A percentile compares a stretch with the other conserved stretches of the same genome.
These are phyloP conservation scores for Sarcophaga rosellei DNA, from an alignment of 2,888 invertebrate species.

Conservation along the genomic window DNA sequence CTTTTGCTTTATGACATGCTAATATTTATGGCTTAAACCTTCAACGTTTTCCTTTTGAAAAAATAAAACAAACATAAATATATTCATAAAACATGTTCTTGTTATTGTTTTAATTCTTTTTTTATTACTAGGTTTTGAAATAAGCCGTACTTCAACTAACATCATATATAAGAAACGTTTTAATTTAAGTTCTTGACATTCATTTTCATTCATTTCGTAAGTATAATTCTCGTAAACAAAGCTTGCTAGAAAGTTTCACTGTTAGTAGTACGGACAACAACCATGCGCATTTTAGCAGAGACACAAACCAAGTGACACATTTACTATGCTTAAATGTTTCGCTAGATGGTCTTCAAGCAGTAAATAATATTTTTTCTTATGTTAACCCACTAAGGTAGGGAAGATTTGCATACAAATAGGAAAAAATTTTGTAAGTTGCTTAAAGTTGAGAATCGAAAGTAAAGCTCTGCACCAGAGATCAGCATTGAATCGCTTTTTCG, in stretches of 20 bases:
- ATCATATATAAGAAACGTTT: too few relatives aligned
- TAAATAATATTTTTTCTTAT: neutral
- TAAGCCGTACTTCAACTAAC: too few relatives aligned
- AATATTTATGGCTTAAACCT: slow-evolving; percentile 4
- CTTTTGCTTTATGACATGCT: neutral
- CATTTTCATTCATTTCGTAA: neutral
- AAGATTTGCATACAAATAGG: too few relatives aligned
- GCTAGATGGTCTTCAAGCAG: neutral
- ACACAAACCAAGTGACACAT: neutral
- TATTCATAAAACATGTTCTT: neutral
- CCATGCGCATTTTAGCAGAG: neutral
- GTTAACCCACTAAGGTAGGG: too few relatives aligned
- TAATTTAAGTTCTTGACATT: neutral
- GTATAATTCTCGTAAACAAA: neutral
- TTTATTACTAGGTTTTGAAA: too few relatives aligned
- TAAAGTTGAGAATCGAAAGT: too few relatives aligned
- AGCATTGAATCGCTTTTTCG: too few relatives aligned
- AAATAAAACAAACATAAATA: neutral
- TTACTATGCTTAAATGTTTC: neutral
- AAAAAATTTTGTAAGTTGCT: too few relatives aligned
- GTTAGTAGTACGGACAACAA: neutral
- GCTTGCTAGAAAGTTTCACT: neutral
- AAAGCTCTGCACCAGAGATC: too few relatives aligned
- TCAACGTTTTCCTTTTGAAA: slow-evolving; percentile 8
- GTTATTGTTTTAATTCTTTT: neutral